Evolutionary conservation across 2,888 invertebrate genomes (phyloP).

Genomic region (Carpatolechia fugitivella): DNA sequence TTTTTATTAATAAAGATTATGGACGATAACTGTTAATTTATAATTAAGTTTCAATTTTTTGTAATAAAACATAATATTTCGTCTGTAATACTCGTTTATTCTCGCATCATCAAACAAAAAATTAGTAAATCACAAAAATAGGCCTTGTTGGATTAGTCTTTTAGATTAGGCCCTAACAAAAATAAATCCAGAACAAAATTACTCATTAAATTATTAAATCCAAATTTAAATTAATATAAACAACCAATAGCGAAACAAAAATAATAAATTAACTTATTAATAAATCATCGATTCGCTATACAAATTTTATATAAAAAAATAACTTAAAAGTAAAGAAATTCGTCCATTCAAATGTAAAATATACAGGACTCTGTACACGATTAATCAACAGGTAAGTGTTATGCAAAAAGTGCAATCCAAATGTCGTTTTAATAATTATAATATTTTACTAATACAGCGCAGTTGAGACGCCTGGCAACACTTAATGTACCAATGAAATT

Average conservation of each 20-base stretch:
- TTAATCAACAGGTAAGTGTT: conserved; percentile 71
- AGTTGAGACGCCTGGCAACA: background rate
- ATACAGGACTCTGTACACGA: conserved; percentile 63
- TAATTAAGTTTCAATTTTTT: background rate
- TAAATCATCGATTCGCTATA: conserved; percentile 28
- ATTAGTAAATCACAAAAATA: conserved; percentile 34
- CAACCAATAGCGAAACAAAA: conserved; percentile 37
- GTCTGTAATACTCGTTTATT: conserved; percentile 69
- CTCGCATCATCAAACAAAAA: conserved; percentile 64
- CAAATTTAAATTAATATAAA: conserved; percentile 34
- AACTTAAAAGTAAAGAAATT: conserved; percentile 32
- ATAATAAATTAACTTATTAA: conserved; percentile 22
- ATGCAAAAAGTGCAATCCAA: conserved; percentile 72
- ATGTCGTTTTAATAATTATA: conserved; percentile 28
- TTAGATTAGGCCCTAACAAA: conserved; percentile 34
- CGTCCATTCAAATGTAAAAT: conserved; percentile 53
- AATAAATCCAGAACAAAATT: conserved; percentile 28
- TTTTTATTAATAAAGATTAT: no score
- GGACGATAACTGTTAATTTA: background rate
- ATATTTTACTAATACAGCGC: conserved; percentile 9
- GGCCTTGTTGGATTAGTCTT: conserved; percentile 41
- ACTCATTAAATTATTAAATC: conserved; percentile 25
- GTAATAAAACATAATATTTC: conserved; percentile 23
- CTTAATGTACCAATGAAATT: background rate
- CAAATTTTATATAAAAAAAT: conserved; percentile 29